Conservation (phyloP, 2,797 vertebrate species). For the Parauchenoglanis punctatus region DNA sequence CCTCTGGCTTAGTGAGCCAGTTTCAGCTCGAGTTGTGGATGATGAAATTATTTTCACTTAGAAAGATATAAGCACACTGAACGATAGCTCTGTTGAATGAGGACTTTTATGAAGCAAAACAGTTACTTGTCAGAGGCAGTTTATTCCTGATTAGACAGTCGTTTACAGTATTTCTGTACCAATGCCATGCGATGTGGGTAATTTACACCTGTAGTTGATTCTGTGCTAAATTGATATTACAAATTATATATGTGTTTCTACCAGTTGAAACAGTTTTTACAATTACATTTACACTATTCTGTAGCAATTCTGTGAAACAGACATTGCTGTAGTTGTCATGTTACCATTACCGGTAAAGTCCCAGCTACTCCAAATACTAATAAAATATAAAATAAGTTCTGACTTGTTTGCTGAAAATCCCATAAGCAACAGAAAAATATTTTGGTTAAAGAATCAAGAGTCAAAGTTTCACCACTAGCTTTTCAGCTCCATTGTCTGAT, state of each 20-base stretch:
- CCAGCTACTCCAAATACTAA: neutral
- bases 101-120: constrained; percentile 30
- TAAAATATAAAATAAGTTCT: neutral
- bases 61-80: constrained; percentile 26
- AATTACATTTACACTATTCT: neutral
- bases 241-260: neutral
- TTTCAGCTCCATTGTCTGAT: neutral
- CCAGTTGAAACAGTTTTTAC: neutral
- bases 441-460: neutral
- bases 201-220: neutral
- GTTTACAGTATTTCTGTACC: neutral
- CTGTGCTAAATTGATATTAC: neutral
- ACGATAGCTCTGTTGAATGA: constrained; percentile 11
- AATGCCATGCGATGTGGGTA: neutral
- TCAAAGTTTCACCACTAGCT: neutral
- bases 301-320: neutral
- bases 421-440: neutral
- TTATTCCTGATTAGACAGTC: constrained; percentile 17
- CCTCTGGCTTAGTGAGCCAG: constrained; percentile 63
- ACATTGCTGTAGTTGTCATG: neutral
- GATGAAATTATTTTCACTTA: constrained; percentile 69
- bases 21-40: constrained; percentile 67
- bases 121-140: constrained; percentile 5
- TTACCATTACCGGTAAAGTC: neutral
- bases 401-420: neutral